Evolutionary conservation across 2,113 vertebrate genomes (phyloP).

Genomic region (Phocoena phocoena): DNA sequence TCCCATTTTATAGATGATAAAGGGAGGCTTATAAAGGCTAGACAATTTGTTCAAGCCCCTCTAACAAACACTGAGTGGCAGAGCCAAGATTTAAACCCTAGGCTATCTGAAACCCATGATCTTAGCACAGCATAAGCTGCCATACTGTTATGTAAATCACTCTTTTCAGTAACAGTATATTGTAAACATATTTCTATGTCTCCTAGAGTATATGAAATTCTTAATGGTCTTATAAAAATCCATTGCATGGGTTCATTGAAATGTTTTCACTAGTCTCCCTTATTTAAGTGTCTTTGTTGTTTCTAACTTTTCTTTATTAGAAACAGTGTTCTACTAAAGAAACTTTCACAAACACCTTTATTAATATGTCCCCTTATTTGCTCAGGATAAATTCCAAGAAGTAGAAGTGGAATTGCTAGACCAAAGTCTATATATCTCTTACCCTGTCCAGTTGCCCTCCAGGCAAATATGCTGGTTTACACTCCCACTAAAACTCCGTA

Average conservation of each 20-base stretch:
- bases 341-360: background rate
- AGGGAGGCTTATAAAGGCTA: background rate
- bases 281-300: background rate
- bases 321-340: background rate
- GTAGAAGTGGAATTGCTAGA: background rate
- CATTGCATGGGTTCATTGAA: background rate
- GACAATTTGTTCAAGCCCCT: background rate
- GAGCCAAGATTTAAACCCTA: background rate
- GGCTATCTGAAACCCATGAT: background rate
- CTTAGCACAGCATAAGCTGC: background rate
- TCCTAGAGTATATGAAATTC: background rate
- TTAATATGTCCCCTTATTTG: background rate
- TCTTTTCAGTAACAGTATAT: background rate
- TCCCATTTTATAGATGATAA: background rate
- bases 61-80: too few relatives aligned
- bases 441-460: background rate
- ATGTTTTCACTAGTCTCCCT: background rate
- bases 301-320: background rate
- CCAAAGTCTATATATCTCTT: background rate
- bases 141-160: background rate
- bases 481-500: rapidly evolving
- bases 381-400: background rate
- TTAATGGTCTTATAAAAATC: background rate
- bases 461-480: rapidly evolving
- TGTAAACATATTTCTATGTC: background rate